Percentiles rank a stretch among this genome's conserved stretches.
These are phyloP conservation scores for Diachasma alloeum DNA, from an alignment of 1,140 invertebrate genomes.

Conservation along the genomic window DNA sequence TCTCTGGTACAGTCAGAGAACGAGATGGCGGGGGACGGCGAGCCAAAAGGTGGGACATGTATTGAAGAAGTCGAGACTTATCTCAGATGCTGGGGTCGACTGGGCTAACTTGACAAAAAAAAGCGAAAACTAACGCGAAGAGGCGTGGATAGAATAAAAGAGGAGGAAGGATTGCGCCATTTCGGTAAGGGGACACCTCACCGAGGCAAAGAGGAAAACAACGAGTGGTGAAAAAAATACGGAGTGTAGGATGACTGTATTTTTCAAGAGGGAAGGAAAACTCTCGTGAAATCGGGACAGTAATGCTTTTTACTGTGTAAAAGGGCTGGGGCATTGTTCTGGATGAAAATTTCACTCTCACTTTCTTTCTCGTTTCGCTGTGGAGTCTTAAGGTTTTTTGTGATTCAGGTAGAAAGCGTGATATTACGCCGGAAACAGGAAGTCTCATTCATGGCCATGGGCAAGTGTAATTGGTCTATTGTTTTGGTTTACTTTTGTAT, in stretches of 20 bases:
- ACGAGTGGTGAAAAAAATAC: conserved; percentile 14
- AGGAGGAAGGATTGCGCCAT: conserved; percentile 14
- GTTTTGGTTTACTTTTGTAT: background rate
- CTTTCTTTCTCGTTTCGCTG: background rate
- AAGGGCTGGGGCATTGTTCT: conserved; percentile 43
- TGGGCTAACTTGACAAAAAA: background rate
- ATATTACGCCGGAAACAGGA: conserved; percentile 42
- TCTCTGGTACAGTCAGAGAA: background rate
- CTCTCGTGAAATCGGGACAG: conserved; percentile 45
- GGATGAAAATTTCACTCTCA: conserved; percentile 17
- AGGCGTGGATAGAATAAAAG: background rate
- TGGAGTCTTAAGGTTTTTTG: background rate
- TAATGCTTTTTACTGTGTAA: conserved; percentile 46
- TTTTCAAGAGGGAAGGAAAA: conserved; percentile 44
- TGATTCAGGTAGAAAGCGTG: conserved; percentile 34
- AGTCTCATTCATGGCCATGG: conserved; percentile 41
- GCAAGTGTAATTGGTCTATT: conserved; percentile 23
- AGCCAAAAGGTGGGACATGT: background rate
- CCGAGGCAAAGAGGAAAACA: conserved; percentile 11
- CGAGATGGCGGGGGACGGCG: background rate
- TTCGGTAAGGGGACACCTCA: conserved; percentile 3
- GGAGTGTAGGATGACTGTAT: conserved; percentile 33
- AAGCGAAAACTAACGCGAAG: background rate
- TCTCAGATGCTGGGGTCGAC: background rate
- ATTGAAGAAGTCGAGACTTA: conserved; percentile 1